Evolutionary conservation across 2,888 invertebrate genomes (phyloP).

Genomic region (Eilema griseolum): DNA sequence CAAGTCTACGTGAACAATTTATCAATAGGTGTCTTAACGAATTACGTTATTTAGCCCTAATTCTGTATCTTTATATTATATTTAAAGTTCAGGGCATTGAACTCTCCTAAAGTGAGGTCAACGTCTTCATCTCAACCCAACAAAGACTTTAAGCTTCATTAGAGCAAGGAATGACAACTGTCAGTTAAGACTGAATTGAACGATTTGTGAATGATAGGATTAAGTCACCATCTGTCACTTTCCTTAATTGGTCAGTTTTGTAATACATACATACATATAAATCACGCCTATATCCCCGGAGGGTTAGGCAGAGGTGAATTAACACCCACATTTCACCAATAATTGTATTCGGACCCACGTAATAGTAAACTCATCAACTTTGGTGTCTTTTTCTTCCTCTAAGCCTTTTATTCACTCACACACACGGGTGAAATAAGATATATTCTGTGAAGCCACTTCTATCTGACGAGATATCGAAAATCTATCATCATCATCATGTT

Average conservation of each 20-base stretch:
- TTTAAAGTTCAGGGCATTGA: constrained; percentile 2
- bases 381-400: background rate
- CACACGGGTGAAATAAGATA: too few relatives aligned
- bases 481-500: too few relatives aligned
- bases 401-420: background rate
- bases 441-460: too few relatives aligned
- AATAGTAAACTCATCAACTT: background rate
- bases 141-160: constrained; percentile 11
- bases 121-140: background rate
- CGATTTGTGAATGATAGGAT: background rate
- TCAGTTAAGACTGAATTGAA: background rate
- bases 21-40: background rate
- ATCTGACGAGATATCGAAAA: too few relatives aligned
- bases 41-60: background rate
- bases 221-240: background rate
- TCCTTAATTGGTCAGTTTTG: background rate
- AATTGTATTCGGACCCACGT: too few relatives aligned
- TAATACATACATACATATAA: too few relatives aligned
- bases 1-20: background rate
- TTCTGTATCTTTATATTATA: background rate
- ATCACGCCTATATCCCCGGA: too few relatives aligned
- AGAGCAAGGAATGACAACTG: background rate
- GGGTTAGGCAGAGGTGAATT: too few relatives aligned
- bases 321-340: too few relatives aligned
- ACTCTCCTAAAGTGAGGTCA: background rate